Evolutionary conservation across 2,113 vertebrate species (phyloP).

Genomic region (Myanophis thanlyinensis): DNA sequence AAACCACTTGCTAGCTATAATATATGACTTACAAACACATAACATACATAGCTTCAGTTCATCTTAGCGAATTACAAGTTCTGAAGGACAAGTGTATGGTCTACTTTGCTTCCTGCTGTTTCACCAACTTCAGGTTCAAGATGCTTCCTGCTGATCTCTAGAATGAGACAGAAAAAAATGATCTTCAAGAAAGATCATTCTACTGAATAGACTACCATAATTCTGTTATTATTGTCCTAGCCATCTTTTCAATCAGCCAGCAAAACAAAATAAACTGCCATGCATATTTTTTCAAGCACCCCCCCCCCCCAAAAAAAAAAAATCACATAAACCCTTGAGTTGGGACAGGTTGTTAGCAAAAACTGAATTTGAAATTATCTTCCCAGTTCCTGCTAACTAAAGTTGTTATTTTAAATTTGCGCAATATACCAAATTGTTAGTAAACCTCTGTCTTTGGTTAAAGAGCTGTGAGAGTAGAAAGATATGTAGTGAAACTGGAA

Average conservation of each 20-base stretch:
- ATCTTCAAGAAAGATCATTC: background rate
- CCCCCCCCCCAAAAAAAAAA: no score
- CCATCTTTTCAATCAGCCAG: fast-evolving
- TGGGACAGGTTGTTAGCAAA: background rate
- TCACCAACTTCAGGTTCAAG: background rate
- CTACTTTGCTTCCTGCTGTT: background rate
- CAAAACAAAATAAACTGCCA: background rate
- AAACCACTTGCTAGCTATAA: background rate
- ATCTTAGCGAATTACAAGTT: background rate
- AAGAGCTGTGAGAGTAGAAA: background rate
- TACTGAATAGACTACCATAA: background rate
- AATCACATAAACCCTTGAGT: background rate
- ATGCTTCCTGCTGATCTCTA: background rate
- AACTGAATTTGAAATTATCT: background rate
- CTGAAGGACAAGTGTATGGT: background rate
- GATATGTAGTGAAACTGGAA: background rate
- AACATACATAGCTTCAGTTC: background rate
- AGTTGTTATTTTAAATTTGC: background rate
- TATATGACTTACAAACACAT: background rate
- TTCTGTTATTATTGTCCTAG: background rate
- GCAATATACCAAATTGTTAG: background rate
- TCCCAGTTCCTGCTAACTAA: background rate
- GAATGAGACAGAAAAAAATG: background rate
- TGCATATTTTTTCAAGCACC: background rate
- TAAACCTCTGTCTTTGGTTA: background rate